Conservation (phyloP, 2,888 invertebrate genomes). For the Pandemis cinnamomeana region DNA sequence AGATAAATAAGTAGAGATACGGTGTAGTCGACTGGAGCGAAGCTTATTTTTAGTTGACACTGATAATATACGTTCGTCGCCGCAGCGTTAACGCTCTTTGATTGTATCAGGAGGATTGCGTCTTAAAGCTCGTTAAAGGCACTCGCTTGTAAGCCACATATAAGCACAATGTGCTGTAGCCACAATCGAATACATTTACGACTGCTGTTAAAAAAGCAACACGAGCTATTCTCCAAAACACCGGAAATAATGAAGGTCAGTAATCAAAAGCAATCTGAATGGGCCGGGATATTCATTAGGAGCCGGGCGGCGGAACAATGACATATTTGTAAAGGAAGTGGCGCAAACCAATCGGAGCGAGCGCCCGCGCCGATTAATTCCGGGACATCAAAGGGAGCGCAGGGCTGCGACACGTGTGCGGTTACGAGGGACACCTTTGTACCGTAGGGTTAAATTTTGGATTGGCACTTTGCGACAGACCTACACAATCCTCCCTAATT, state of each 20-base stretch:
- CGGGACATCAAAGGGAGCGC: conserved; percentile 28
- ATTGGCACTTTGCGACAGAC: neutral
- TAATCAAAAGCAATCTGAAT: conserved; percentile 37
- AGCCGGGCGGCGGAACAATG: conserved; percentile 32
- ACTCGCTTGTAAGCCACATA: neutral
- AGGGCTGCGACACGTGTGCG: conserved; percentile 17
- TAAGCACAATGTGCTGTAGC: neutral
- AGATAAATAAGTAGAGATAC: conserved; percentile 35
- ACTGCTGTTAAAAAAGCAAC: conserved; percentile 20
- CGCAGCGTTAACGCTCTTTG: conserved; percentile 15
- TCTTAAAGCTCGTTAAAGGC: conserved; percentile 11
- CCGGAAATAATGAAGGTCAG: conserved; percentile 36
- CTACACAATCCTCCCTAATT: neutral
- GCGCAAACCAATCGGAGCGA: conserved; percentile 9
- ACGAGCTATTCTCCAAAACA: conserved; percentile 21
- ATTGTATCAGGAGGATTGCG: conserved; percentile 18
- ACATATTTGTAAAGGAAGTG: conserved; percentile 29
- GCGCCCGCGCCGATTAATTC: conserved; percentile 9
- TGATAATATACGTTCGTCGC: conserved; percentile 2
- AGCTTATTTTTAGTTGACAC: conserved; percentile 20
- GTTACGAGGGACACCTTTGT: neutral
- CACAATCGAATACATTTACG: conserved; percentile 13
- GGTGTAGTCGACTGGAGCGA: neutral
- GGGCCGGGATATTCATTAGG: conserved; percentile 32
- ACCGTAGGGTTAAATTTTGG: neutral